Evolutionary conservation across 2,888 invertebrate genomes (phyloP).

Genomic region (Nysson spinosus): DNA sequence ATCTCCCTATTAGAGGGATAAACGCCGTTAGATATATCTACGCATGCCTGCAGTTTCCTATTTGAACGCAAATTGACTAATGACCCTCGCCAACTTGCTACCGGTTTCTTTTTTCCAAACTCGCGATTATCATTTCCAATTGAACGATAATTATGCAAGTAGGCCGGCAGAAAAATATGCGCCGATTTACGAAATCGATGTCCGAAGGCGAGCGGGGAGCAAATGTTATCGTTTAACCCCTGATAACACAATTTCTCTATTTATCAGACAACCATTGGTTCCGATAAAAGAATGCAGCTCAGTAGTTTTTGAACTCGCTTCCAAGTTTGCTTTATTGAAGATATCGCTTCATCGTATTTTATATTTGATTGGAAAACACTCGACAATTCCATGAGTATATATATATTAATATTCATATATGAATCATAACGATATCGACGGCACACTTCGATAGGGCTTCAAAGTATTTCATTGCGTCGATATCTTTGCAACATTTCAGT

Average conservation of each 20-base stretch:
- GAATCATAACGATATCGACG: too few relatives aligned
- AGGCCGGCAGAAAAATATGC: background rate
- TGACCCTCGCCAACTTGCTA: constrained; percentile 34
- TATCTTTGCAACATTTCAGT: background rate
- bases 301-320: background rate
- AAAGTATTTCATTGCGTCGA: too few relatives aligned
- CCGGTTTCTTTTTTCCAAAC: background rate
- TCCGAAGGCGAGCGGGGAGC: background rate
- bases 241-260: constrained; percentile 9
- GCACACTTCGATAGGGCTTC: too few relatives aligned
- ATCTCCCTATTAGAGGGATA: constrained; percentile 59
- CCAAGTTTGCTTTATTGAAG: background rate
- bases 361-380: too few relatives aligned
- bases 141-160: too few relatives aligned
- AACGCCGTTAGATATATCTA: constrained; percentile 29
- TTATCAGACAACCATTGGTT: background rate
- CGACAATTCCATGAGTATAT: too few relatives aligned
- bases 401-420: too few relatives aligned
- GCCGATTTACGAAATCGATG: background rate
- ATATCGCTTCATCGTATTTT: background rate
- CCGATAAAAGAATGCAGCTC: background rate
- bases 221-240: constrained; percentile 34
- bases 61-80: constrained; percentile 58
- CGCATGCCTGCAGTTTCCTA: constrained; percentile 30
- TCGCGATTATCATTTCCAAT: background rate